phyloP scores from a whole-genome alignment of 2,888 invertebrate species.

The Sphaerophoria rueppellii region DNA sequence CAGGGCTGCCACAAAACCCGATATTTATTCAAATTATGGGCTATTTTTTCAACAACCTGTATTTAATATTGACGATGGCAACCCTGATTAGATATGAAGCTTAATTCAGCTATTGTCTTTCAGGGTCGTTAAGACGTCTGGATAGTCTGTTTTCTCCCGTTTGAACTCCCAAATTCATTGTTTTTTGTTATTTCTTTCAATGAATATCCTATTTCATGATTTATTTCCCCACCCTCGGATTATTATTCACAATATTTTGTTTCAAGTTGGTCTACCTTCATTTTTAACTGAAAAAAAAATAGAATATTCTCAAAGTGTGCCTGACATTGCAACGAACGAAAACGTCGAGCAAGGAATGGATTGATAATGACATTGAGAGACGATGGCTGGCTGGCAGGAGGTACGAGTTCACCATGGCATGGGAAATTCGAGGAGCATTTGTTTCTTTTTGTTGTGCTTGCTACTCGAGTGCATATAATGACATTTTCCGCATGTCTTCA shows the following conservation, averaged over 20 bases:
- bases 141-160: constrained; percentile 34
- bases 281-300: constrained; percentile 25
- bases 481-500: constrained; percentile 56
- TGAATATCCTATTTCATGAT: constrained; percentile 61
- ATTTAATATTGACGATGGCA: background rate
- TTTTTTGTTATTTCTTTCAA: constrained; percentile 22
- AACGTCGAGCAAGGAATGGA: background rate
- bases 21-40: background rate
- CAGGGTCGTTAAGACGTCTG: constrained; percentile 65
- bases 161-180: constrained; percentile 13
- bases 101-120: constrained; percentile 66
- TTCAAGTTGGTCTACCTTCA: constrained; percentile 6
- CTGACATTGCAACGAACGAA: background rate
- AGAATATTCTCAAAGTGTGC: constrained; percentile 8
- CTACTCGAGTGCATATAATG: constrained; percentile 59
- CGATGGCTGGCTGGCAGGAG: background rate
- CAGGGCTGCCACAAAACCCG: background rate
- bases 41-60: background rate
- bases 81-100: constrained; percentile 26
- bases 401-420: too few species aligned
- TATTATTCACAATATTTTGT: constrained; percentile 4
- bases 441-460: constrained; percentile 1
- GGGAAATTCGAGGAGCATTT: background rate
- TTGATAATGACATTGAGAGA: background rate
- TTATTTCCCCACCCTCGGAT: constrained; percentile 6